Evolutionary conservation across 2,888 invertebrate species (phyloP).

Genomic region (Apamea epomidion): DNA sequence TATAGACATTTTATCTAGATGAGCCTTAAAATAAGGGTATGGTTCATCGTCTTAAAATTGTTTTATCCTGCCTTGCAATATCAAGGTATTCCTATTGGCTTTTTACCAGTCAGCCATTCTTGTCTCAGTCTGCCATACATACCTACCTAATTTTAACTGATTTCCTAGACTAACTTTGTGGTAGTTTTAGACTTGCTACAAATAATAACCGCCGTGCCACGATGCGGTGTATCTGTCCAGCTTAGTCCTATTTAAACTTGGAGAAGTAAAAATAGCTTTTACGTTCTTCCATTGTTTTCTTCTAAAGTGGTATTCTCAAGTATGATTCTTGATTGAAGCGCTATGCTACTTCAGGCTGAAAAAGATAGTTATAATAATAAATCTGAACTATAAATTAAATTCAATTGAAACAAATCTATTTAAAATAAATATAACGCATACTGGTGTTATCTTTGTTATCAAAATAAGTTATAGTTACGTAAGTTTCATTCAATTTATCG

Average conservation of each 20-base stretch:
- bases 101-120: not conserved
- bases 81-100: not conserved
- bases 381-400: not conserved
- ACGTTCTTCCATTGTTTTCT: not conserved
- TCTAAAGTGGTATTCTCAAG: not conserved
- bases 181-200: not conserved
- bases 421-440: not conserved
- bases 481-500: not conserved
- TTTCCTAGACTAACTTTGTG: not conserved
- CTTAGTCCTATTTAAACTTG: not conserved
- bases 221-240: no score
- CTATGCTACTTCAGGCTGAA: not conserved
- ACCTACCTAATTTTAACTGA: not conserved
- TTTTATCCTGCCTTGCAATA: not conserved
- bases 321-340: not conserved
- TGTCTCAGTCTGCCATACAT: not conserved
- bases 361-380: not conserved
- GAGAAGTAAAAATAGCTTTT: not conserved
- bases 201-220: not conserved
- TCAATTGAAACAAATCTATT: not conserved
- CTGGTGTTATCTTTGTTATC: not conserved
- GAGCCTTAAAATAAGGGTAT: no score
- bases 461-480: not conserved
- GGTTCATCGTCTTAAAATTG: not conserved
- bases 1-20: not conserved